These are phyloP conservation scores for Drosophila ochracea DNA, from an alignment of 2,888 invertebrate species.

Conservation along the genomic window DNA sequence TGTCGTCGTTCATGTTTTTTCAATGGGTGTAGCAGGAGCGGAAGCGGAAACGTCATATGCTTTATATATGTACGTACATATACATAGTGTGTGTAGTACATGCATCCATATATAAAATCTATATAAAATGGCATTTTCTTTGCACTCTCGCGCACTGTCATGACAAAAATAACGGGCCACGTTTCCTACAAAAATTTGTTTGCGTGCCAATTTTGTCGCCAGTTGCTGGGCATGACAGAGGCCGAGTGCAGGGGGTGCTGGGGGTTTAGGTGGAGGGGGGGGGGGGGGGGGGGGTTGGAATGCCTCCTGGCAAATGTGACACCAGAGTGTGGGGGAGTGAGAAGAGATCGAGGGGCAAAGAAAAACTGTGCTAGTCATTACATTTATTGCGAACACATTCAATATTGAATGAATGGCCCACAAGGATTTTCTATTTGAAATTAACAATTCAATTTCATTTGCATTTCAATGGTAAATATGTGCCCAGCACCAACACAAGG, in stretches of 20 bases:
- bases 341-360: conserved; percentile 1
- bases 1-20: conserved; percentile 37
- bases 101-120: conserved; percentile 26
- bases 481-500: conserved; percentile 10
- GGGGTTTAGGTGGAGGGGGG: not conserved
- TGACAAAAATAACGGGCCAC: conserved; percentile 73
- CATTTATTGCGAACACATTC: conserved; percentile 79
- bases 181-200: conserved; percentile 79
- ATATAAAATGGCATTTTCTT: conserved; percentile 65
- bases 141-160: conserved; percentile 53
- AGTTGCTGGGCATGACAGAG: conserved; percentile 21
- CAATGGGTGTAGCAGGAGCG: conserved; percentile 71
- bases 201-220: conserved; percentile 75
- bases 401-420: conserved; percentile 80
- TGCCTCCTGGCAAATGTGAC: conserved; percentile 2
- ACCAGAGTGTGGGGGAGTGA: not conserved
- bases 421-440: conserved; percentile 80
- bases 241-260: not conserved
- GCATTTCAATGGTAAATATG: conserved; percentile 78
- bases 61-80: conserved; percentile 33
- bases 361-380: conserved; percentile 80
- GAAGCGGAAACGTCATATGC: conserved; percentile 74
- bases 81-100: conserved; percentile 6
- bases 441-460: conserved; percentile 81
- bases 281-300: no score